A percentile compares a stretch with the other conserved stretches of the same genome.
Conservation (phyloP, 2,113 vertebrate species). For the Rhynchomys soricoides region DNA sequence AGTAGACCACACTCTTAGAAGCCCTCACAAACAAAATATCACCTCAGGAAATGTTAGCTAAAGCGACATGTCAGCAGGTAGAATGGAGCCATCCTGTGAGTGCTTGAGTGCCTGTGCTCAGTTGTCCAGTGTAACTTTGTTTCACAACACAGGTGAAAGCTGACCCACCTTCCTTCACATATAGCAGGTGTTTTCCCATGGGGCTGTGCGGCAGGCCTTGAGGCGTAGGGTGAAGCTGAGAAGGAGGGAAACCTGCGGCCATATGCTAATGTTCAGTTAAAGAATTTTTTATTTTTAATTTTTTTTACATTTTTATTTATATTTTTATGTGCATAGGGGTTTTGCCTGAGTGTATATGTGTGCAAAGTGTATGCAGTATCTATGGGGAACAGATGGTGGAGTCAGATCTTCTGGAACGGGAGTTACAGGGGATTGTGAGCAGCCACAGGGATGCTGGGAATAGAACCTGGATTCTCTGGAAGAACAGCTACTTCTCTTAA, state of each 20-base stretch:
- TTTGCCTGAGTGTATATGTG: neutral
- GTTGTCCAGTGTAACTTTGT: neutral
- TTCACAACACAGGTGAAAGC: too few species aligned
- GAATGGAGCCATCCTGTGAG: neutral
- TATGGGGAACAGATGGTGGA: neutral
- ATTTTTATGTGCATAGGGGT: neutral
- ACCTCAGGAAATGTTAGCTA: neutral
- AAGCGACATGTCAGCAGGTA: neutral
- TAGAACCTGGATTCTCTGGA: neutral
- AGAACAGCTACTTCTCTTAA: neutral
- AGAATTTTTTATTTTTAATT: neutral
- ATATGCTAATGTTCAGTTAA: neutral
- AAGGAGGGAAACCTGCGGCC: neutral
- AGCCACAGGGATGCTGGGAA: neutral
- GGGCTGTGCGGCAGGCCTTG: too few species aligned
- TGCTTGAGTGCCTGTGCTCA: neutral
- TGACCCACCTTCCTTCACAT: neutral
- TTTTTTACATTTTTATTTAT: neutral
- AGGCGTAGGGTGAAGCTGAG: too few species aligned
- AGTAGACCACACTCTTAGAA: neutral
- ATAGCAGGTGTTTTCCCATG: neutral
- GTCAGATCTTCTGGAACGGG: neutral
- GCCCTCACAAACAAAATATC: neutral
- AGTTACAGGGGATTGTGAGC: neutral
- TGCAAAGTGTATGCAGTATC: neutral